Evolutionary conservation across 2,888 invertebrate genomes (phyloP).

Genomic region (Parnassius glacialis): DNA sequence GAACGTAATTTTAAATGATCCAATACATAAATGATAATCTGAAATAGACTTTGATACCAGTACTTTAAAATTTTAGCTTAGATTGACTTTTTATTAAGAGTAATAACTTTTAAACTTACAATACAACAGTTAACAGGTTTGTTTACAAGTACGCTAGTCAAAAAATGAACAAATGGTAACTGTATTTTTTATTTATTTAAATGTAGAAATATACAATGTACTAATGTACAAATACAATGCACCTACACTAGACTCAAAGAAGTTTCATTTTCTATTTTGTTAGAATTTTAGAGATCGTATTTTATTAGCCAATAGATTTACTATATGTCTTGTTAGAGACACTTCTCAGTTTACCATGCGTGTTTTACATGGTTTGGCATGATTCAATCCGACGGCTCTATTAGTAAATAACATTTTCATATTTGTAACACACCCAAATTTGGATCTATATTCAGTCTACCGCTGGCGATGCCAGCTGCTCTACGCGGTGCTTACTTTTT

Average conservation of each 20-base stretch:
- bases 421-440: conserved; percentile 22
- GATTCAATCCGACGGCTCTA: conserved; percentile 10
- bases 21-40: too few species aligned
- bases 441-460: conserved; percentile 1
- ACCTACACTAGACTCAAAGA: background rate
- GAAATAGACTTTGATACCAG: too few species aligned
- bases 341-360: background rate
- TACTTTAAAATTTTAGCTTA: too few species aligned
- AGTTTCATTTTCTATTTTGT: too few species aligned
- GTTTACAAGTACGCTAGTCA: too few species aligned
- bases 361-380: conserved; percentile 5
- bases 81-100: too few species aligned
- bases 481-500: background rate
- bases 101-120: too few species aligned
- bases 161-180: too few species aligned
- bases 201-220: background rate
- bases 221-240: conserved; percentile 17
- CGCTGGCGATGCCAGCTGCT: conserved; percentile 8
- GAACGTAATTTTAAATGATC: too few species aligned
- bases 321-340: background rate
- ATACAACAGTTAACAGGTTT: too few species aligned
- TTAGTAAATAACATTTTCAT: conserved; percentile 19
- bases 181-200: too few species aligned
- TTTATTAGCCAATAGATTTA: conserved; percentile 5
- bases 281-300: conserved; percentile 13